Conservation (phyloP, 2,113 vertebrate species). For the Erpornis zantholeuca region DNA sequence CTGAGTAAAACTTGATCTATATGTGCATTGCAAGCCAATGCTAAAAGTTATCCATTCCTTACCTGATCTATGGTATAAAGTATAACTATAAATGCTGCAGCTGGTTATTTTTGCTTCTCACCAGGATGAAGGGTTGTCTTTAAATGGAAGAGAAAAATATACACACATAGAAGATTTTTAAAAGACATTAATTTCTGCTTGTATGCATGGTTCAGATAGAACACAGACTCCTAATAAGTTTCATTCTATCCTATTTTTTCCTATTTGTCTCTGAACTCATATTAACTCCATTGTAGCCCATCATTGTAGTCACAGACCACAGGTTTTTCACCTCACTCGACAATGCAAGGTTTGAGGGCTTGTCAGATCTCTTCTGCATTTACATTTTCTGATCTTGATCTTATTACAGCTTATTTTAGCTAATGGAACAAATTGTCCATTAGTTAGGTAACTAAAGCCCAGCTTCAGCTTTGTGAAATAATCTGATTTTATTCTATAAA, state of each 20-base stretch:
- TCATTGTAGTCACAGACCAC: accelerated
- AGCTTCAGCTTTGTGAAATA: neutral
- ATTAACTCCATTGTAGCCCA: neutral
- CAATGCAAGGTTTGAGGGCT: neutral
- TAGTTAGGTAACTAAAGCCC: neutral
- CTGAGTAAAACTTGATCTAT: neutral
- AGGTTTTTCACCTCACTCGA: neutral
- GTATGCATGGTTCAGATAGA: neutral
- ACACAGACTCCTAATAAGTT: neutral
- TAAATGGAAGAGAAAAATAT: neutral
- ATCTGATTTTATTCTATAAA: neutral
- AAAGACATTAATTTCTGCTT: neutral
- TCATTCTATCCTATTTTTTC: neutral
- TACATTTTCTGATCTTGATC: neutral
- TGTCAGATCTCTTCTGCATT: neutral
- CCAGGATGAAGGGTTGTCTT: neutral
- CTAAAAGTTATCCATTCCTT: neutral
- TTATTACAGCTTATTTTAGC: neutral
- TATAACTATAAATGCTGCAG: neutral
- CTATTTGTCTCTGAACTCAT: neutral
- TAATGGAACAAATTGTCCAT: neutral
- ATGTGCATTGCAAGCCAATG: neutral
- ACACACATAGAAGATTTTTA: neutral
- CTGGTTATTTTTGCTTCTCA: neutral
- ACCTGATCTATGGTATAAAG: neutral